A percentile compares a stretch with the other conserved stretches of the same genome.
These are phyloP conservation scores for Drosophila mauritiana DNA, from an alignment of 1,140 invertebrate species.

Conservation along the genomic window DNA sequence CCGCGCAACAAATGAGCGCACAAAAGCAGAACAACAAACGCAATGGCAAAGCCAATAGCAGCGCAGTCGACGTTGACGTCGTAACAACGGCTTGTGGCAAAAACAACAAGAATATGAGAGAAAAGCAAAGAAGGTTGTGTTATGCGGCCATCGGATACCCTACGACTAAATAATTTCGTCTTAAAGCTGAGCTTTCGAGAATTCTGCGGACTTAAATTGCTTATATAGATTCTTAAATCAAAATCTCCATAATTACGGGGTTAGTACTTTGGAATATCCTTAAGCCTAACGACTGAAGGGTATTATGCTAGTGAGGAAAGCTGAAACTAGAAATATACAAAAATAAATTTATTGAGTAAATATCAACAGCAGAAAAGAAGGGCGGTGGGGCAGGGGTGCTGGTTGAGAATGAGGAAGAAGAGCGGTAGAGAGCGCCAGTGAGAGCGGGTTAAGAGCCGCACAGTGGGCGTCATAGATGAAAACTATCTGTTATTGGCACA, in stretches of 20 bases:
- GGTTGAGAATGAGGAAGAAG: constrained; percentile 13
- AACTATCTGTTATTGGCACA: neutral
- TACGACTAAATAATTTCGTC: neutral
- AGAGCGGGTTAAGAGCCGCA: constrained; percentile 28
- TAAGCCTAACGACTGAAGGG: neutral
- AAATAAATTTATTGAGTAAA: constrained; percentile 81
- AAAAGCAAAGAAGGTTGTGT: neutral
- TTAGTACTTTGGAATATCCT: too few species aligned
- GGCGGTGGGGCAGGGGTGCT: neutral
- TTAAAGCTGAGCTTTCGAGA: neutral
- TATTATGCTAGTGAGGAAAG: neutral
- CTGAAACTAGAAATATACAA: constrained; percentile 49
- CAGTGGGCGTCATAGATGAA: constrained; percentile 30
- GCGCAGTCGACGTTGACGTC: constrained; percentile 46
- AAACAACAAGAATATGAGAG: constrained; percentile 15
- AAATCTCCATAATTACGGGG: too few species aligned
- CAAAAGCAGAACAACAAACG: constrained; percentile 55
- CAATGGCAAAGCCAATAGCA: constrained; percentile 32
- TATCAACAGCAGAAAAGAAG: constrained; percentile 53
- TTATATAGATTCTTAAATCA: too few species aligned
- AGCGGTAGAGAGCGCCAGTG: constrained; percentile 23
- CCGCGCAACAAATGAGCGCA: constrained; percentile 74
- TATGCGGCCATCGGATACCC: neutral
- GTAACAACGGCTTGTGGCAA: constrained; percentile 56
- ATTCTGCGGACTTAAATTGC: too few species aligned